Evolutionary conservation across 2,888 invertebrate species (phyloP).

Genomic region (Hedychridium roseum): DNA sequence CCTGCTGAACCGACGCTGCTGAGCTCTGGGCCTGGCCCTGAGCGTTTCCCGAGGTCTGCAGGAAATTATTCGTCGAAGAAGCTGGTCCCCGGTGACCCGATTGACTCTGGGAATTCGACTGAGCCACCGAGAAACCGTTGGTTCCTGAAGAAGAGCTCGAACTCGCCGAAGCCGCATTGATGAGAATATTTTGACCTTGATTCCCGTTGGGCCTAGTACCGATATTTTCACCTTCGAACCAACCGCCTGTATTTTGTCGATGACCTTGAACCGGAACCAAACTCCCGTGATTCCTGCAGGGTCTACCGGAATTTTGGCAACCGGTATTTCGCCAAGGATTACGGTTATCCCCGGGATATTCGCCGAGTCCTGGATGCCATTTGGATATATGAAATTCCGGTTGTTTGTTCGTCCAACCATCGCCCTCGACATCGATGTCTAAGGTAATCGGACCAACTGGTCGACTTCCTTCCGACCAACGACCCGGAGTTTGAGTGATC

Average conservation of each 20-base stretch:
- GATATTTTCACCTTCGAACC: not conserved
- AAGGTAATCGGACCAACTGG: constrained; percentile 23
- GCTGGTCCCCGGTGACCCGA: constrained; percentile 35
- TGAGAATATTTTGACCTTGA: constrained; percentile 12
- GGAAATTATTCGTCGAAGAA: constrained; percentile 40
- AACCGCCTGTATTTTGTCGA: not conserved
- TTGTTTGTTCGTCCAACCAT: constrained; percentile 23
- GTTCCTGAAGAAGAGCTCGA: constrained; percentile 38
- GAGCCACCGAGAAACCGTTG: constrained; percentile 40
- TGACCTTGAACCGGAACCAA: constrained; percentile 1
- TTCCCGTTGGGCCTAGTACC: not conserved
- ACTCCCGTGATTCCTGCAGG: constrained; percentile 4
- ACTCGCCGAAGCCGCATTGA: constrained; percentile 40
- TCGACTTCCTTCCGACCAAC: not conserved
- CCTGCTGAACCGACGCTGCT: constrained; percentile 37
- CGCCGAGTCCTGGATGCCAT: constrained; percentile 21
- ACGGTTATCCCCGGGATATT: not conserved
- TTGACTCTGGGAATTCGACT: constrained; percentile 41
- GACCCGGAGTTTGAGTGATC: constrained; percentile 14
- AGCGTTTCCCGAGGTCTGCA: constrained; percentile 39
- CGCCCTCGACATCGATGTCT: constrained; percentile 18
- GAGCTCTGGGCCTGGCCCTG: constrained; percentile 43
- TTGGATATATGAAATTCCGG: constrained; percentile 32
- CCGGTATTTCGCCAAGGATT: too few relatives aligned
- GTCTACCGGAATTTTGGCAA: too few relatives aligned